Evolutionary conservation across 2,888 invertebrate genomes (phyloP).

Genomic region (Aproaerema taeniolella): DNA sequence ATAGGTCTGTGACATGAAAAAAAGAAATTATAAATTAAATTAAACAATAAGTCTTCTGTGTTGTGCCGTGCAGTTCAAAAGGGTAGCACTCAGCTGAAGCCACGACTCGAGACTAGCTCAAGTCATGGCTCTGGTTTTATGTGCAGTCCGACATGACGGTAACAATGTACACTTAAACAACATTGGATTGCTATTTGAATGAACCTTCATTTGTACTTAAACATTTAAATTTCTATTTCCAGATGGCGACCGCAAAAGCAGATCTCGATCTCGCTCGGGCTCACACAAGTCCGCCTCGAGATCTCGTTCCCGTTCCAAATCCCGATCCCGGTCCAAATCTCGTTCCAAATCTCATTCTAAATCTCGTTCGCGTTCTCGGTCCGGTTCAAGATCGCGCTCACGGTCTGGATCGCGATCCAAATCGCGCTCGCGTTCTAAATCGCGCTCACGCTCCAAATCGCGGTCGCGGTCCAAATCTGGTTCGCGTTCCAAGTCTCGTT

Average conservation of each 20-base stretch:
- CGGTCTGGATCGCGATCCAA: slow-evolving; percentile 31
- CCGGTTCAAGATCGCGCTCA: slow-evolving; percentile 25
- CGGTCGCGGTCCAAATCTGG: slow-evolving; percentile 18
- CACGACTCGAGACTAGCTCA: too few relatives aligned
- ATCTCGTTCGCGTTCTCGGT: slow-evolving; percentile 31
- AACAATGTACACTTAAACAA: too few relatives aligned
- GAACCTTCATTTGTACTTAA: too few relatives aligned
- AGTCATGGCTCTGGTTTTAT: too few relatives aligned
- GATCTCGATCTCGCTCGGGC: slow-evolving; percentile 16
- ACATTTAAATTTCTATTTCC: too few relatives aligned
- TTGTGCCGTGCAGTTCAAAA: too few relatives aligned
- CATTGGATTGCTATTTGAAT: too few relatives aligned
- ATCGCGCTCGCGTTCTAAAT: slow-evolving; percentile 30
- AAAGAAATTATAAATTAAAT: too few relatives aligned
- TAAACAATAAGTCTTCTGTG: too few relatives aligned
- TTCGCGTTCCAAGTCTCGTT: slow-evolving; percentile 13
- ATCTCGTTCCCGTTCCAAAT: slow-evolving; percentile 18
- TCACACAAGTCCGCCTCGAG: slow-evolving; percentile 23
- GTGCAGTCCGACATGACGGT: too few relatives aligned
- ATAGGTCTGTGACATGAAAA: too few relatives aligned
- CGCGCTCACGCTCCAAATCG: slow-evolving; percentile 21
- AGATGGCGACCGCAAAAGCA: slow-evolving; percentile 22
- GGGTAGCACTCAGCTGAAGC: too few relatives aligned
- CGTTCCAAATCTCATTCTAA: slow-evolving; percentile 21
- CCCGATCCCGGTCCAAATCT: slow-evolving; percentile 18